Percentiles rank a stretch among this genome's conserved stretches.
Evolutionary conservation across 2,113 vertebrate genomes (phyloP).

Genomic region (Pterocles burchelli): DNA sequence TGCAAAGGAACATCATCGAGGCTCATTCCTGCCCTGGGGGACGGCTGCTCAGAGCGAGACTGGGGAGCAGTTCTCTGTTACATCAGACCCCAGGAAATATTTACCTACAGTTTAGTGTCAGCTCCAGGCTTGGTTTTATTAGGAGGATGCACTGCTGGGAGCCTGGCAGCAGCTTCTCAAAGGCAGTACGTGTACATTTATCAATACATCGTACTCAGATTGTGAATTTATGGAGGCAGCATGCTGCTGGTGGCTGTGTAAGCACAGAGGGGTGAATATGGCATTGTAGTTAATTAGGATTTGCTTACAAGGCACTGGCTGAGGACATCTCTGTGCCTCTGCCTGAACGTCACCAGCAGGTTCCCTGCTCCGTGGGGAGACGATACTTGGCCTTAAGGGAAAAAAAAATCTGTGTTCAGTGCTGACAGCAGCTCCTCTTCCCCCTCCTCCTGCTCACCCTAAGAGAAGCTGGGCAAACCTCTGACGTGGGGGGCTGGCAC

Average conservation of each 20-base stretch:
- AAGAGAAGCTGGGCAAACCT: neutral
- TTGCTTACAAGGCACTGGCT: neutral
- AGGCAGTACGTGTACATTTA: fast-evolving
- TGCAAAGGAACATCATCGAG: neutral
- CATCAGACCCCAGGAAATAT: fast-evolving
- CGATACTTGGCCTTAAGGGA: neutral
- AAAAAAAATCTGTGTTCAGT: fast-evolving
- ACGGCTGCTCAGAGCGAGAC: fast-evolving
- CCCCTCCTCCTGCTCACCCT: neutral
- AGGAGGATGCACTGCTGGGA: neutral
- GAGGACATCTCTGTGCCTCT: fast-evolving
- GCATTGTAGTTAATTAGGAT: neutral
- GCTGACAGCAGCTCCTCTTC: neutral
- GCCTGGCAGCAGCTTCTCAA: neutral
- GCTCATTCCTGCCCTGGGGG: fast-evolving
- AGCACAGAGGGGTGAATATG: neutral
- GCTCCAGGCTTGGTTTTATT: neutral
- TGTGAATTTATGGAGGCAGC: fast-evolving
- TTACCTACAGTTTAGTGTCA: neutral
- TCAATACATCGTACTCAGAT: neutral
- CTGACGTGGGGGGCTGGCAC: neutral
- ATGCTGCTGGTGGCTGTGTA: neutral
- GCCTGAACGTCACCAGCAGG: neutral
- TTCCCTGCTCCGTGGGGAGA: neutral
- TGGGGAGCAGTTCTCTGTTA: neutral